A percentile compares a stretch with the other conserved stretches of the same genome.
These are phyloP conservation scores for Dyspetes luteomarginatus DNA, from an alignment of 2,888 invertebrate species.

Conservation along the genomic window DNA sequence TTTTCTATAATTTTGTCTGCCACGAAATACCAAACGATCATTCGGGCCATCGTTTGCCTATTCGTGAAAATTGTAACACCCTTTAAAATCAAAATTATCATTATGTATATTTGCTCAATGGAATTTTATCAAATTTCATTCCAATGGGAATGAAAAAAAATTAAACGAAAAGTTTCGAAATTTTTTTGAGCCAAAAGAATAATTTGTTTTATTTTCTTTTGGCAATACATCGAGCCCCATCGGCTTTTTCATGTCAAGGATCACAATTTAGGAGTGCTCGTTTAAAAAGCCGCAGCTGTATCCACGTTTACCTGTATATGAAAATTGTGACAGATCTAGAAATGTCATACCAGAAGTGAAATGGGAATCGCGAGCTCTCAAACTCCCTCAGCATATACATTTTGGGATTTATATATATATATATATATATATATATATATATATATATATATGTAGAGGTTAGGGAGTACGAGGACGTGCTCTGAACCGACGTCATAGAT, in stretches of 20 bases:
- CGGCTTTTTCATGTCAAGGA: conserved; percentile 25
- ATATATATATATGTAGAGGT: not conserved
- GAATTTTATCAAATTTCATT: too few species aligned
- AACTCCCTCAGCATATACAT: not conserved
- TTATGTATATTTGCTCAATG: too few species aligned
- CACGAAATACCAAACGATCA: too few species aligned
- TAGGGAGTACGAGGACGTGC: conserved; percentile 19
- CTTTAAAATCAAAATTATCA: too few species aligned
- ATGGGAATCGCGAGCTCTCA: conserved; percentile 15
- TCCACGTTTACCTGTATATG: not conserved
- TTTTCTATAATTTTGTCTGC: too few species aligned
- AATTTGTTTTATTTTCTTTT: too few species aligned
- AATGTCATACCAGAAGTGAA: conserved; percentile 26
- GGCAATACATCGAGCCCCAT: too few species aligned
- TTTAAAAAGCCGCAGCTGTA: conserved; percentile 1
- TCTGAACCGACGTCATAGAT: conserved; percentile 36
- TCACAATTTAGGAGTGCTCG: conserved; percentile 21
- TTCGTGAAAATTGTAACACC: too few species aligned
- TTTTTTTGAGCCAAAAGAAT: too few species aligned
- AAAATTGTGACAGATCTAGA: conserved; percentile 36
- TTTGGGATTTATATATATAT: not conserved
- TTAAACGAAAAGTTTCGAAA: too few species aligned
- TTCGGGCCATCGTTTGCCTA: too few species aligned
- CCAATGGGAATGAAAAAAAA: too few species aligned
- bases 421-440: not conserved